A percentile compares a stretch with the other conserved stretches of the same genome.
These are phyloP conservation scores for Microcebus lehilahytsara DNA, from an alignment of 2,113 vertebrate species.

Conservation along the genomic window DNA sequence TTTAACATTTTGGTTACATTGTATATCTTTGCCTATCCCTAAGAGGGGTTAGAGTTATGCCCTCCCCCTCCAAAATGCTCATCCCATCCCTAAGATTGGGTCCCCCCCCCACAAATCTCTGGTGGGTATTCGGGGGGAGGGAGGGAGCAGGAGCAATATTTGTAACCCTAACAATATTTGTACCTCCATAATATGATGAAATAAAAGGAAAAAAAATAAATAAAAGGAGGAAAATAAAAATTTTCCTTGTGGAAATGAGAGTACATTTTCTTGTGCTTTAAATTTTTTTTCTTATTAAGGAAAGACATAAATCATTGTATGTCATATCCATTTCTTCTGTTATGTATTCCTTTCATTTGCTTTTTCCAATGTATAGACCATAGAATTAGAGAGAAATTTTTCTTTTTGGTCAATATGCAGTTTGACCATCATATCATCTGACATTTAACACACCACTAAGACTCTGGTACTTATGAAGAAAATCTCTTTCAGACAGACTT, in stretches of 20 bases:
- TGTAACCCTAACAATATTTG: too few species aligned
- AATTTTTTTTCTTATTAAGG: background rate
- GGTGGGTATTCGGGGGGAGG: too few species aligned
- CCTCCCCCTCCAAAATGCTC: too few species aligned
- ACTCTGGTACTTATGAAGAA: background rate
- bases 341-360: background rate
- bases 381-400: background rate
- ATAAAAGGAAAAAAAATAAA: too few species aligned
- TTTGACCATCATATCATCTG: background rate
- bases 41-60: too few species aligned
- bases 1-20: too few species aligned
- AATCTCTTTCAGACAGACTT: background rate
- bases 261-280: background rate
- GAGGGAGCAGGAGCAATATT: too few species aligned
- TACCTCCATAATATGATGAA: too few species aligned
- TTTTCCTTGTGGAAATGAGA: background rate
- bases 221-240: background rate
- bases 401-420: background rate
- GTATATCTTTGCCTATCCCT: too few species aligned
- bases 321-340: background rate
- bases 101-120: too few species aligned
- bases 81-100: too few species aligned
- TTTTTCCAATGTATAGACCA: background rate
- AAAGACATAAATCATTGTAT: background rate
- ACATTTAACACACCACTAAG: background rate